Evolutionary conservation across 2,113 vertebrate species (phyloP), one percentile per base, ranked within the genome.

Genomic region (Polyodon spathula): DNA sequence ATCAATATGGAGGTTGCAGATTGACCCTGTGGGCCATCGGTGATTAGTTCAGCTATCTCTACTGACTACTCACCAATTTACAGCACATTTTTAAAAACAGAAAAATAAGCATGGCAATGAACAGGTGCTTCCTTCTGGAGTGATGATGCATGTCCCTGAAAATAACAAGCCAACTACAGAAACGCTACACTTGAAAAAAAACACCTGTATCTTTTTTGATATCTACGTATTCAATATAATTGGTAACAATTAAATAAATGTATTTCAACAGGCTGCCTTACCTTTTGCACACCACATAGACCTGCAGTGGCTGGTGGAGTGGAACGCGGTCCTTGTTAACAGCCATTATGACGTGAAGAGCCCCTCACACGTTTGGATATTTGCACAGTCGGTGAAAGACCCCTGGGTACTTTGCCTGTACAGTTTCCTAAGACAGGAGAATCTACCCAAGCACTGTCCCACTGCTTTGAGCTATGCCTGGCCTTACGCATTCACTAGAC

Each of bases 351-450:
- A 99, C 11, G 94, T 98, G 58, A 95, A 93, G 86, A 98, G 95
- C 69, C 93, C 96, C 51, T 97, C 94, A 66, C 95, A 99, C 2
- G 93, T 99, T 53, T 99, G 96, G 96, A 97, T 98, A 78, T 98
- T 97, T 15, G 91, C 95, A 58, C 96, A 97, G 73, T 97, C 95
- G 0, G 81, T 97, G 64, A 96, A 94, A 77, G 95, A 99, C 76
- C 96, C 95, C 0, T 98, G 96, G 95, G 90, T 97, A 68, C 91
- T 99, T 54, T 98, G 95, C 71, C 92, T 99, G 15, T 95, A 97
- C 84, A 97, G 93, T 73, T 97, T 99, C 71, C 86, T 99, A 53
- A 86, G 93, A 6, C 95, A 96, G 70, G 96, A 98, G 72, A 92
- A 98, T 71, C 81, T 99, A n/a, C 94, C 92, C 48, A 97, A 95